A percentile compares a stretch with the other conserved stretches of the same genome.
phyloP scores from a whole-genome alignment of 1,140 invertebrate species.

The Tetragnatha versicolor region DNA sequence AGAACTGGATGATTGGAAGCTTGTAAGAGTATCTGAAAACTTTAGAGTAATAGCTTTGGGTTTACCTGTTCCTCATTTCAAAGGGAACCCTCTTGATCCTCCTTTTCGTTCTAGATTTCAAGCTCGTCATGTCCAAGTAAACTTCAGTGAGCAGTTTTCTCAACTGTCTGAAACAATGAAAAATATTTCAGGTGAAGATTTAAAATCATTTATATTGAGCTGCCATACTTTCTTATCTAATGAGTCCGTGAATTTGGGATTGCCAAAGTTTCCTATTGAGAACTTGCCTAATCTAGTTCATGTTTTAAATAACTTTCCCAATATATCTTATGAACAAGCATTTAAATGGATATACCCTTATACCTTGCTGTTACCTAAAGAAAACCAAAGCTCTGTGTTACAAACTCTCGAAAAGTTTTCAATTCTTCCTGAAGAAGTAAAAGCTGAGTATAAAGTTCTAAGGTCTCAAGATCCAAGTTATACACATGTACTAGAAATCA shows the following conservation, averaged over 20 bases:
- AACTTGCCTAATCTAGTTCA: constrained; percentile 74
- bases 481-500: constrained; percentile 7
- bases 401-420: constrained; percentile 30
- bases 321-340: neutral
- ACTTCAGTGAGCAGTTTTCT: constrained; percentile 21
- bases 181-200: constrained; percentile 1
- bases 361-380: constrained; percentile 30
- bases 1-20: constrained; percentile 83
- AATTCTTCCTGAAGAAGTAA: neutral
- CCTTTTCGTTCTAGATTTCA: constrained; percentile 95
- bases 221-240: constrained; percentile 76
- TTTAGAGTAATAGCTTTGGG: constrained; percentile 92
- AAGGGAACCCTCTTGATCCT: constrained; percentile 93
- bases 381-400: constrained; percentile 1
- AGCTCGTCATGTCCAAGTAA: constrained; percentile 79
- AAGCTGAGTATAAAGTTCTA: neutral
- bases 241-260: constrained; percentile 72
- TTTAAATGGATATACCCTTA: constrained; percentile 42
- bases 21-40: constrained; percentile 87
- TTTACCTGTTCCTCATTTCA: constrained; percentile 84
- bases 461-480: neutral
- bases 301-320: constrained; percentile 69
- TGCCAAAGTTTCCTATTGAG: constrained; percentile 92
- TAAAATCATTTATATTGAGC: constrained; percentile 74
- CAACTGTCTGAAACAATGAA: neutral